phyloP scores from a whole-genome alignment of 1,140 invertebrate species.

The Rhyacophila brunnea region DNA sequence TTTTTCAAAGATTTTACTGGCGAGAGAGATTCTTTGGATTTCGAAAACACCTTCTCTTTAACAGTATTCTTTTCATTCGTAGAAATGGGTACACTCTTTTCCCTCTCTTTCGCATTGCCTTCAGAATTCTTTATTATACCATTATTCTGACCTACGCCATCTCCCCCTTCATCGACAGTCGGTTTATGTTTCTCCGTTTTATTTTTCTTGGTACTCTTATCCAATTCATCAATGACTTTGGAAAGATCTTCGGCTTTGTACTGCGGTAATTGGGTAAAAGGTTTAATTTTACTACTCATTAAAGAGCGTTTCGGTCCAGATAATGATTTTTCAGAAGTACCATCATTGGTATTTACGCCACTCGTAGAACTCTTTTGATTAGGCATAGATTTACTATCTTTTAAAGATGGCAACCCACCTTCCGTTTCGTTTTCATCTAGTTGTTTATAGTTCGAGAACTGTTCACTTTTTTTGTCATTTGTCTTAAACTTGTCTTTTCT shows the following conservation, averaged over 20 bases:
- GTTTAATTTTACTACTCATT: conserved; percentile 49
- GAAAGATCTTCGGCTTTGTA: conserved; percentile 50
- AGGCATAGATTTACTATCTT: conserved; percentile 15
- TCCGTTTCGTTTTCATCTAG: conserved; percentile 30
- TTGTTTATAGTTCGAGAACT: conserved; percentile 10
- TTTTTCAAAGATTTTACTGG: conserved; percentile 10
- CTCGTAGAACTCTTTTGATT: conserved; percentile 2
- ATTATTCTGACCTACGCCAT: neutral
- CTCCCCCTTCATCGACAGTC: neutral
- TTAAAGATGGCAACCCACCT: conserved; percentile 30
- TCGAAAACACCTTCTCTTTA: neutral
- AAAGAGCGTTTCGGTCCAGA: conserved; percentile 8
- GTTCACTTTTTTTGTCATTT: conserved; percentile 33
- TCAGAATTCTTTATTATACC: neutral
- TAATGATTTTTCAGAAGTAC: conserved; percentile 7
- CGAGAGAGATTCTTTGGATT: neutral
- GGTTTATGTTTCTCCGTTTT: neutral
- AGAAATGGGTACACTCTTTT: neutral
- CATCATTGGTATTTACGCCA: conserved; percentile 32
- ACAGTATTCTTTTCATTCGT: conserved; percentile 1
- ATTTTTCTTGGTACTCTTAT: conserved; percentile 38
- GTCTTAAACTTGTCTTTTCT: conserved; percentile 48
- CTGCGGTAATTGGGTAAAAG: conserved; percentile 51
- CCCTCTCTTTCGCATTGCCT: neutral
- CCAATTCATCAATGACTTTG: conserved; percentile 49